Evolutionary conservation across 2,797 vertebrate species (phyloP).

Genomic region (Platalea minor): DNA sequence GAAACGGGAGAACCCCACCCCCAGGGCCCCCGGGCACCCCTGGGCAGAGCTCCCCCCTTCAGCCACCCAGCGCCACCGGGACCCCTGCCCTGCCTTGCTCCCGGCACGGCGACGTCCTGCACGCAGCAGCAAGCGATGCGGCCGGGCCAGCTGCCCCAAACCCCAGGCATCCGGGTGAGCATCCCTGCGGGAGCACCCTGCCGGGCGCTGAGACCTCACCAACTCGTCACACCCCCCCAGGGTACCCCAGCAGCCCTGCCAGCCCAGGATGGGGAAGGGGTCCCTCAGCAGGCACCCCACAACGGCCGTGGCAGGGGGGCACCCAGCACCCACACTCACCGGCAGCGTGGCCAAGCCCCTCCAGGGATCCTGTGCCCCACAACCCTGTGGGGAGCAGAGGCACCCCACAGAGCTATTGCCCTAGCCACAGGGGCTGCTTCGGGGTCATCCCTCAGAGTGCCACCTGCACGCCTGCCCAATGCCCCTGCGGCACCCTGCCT

Average conservation of each 20-base stretch:
- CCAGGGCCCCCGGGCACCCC: neutral
- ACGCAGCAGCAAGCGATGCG: neutral
- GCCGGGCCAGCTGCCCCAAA: neutral
- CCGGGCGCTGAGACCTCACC: neutral
- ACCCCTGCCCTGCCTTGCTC: neutral
- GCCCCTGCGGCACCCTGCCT: neutral
- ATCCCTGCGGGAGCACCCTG: neutral
- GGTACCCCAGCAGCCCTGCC: neutral
- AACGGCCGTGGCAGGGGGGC: neutral
- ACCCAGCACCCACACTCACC: neutral
- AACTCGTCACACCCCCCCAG: neutral
- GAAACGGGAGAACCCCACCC: neutral
- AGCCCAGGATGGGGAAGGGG: neutral
- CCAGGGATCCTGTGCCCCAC: neutral
- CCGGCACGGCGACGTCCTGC: neutral
- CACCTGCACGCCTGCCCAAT: neutral
- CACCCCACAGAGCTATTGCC: neutral
- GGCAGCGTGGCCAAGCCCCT: neutral
- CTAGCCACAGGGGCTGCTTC: neutral
- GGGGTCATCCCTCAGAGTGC: neutral
- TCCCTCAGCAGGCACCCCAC: neutral
- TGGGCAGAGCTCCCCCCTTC: neutral
- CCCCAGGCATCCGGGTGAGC: neutral
- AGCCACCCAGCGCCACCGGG: rapidly evolving
- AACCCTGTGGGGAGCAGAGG: neutral